Evolutionary conservation across 2,113 vertebrate genomes (phyloP), one percentile per base, ranked within the genome.

Genomic region (Urocolius indicus): DNA sequence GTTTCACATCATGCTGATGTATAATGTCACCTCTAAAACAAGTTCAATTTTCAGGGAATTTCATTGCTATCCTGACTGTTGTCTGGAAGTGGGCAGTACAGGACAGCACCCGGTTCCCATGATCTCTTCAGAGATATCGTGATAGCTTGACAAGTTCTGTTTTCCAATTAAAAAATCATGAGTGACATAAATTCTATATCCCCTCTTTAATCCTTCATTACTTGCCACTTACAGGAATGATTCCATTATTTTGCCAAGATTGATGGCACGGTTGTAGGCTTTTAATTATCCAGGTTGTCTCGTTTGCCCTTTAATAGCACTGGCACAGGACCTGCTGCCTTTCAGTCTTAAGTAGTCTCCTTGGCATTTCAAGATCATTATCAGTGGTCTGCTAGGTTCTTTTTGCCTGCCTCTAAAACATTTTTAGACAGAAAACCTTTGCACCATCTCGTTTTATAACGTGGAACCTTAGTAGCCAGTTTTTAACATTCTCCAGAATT

Each of bases 221-320:
- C 61, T 27, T 72, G 71, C 58, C 41, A 41, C 61, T 43, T 79
- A 62, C 9, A 95, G 87, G 57, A 93, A 69, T 57, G 34, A 57
- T 83, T 79, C 69, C 62, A 41, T 91, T 94, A 21, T 89, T 95
- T 89, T 61, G 8, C 86, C 65, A 49, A 65, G n/a, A 73, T 12
- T 49, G 66, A 58, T 91, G 54, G 73, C 62, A 84, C 41, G 52
- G 20, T 69, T 72, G 11, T 4, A 78, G 66, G 77, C 58, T 89
- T 76, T 65, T 78, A 91, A 73, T 95, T 94, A 73, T 51, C 45
- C 87, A 87, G 77, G 54, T 87, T 91, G 74, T 84, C 58, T 89
- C 66, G 23, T 95, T 84, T 94, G 55, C 27, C 77, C 54, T 89
- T 89, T 82, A 52, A 46, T 55, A 72, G 69, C 46, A 45, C 34